Base-by-base conservation (phyloP, 2,113 vertebrate genomes). In the Hepsetus odoe region DNA sequence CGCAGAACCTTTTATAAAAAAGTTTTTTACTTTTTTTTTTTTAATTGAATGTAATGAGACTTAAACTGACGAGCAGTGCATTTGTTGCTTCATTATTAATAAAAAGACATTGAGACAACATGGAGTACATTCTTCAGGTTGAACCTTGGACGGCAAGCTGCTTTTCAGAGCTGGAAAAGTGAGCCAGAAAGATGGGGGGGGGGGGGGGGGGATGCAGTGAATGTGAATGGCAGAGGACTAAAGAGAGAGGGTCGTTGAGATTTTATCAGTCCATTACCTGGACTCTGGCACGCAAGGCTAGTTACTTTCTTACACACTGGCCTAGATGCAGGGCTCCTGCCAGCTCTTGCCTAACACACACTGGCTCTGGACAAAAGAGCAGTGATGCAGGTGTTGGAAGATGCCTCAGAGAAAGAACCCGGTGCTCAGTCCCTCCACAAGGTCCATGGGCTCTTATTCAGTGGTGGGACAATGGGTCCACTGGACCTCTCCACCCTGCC, bases 251-350 rank as follows among this genome's bases (percentile, higher is more conserved):
- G 79, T 85, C 85, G 86, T 80, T 53, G 72, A 40, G 88, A 92
- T 91, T 82, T 87, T 91, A 90, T 92, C 89, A 69, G 88, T 88
- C 87, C 85, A 88, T 89, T 90, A 89, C 86, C 88, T 77, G 55
- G 87, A 88, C 85, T 79, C 78, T 46, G 0, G 53, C 83, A 86
- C 82, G 91, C 86, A 91, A 87, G 90, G 81, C 83, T 81, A 53
- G 80, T 81, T 85, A 85, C 85, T 86, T 80, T 80, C 82, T 87
- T 81, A 73, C 73, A 74, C 53, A 44, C 35, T 74, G 67, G 84
- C 70, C 85, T 85, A 84, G 61, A 88, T 87, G 83, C 72, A 83
- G 38, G 64, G 79, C 81, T 80, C 51, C 51, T 55, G 51, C 51
- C 77, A 80, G 76, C 84, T 78, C 80, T 67, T 73, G 72, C 28